phyloP scores from a whole-genome alignment of 1,140 invertebrate species.

The Nilaparvata lugens region DNA sequence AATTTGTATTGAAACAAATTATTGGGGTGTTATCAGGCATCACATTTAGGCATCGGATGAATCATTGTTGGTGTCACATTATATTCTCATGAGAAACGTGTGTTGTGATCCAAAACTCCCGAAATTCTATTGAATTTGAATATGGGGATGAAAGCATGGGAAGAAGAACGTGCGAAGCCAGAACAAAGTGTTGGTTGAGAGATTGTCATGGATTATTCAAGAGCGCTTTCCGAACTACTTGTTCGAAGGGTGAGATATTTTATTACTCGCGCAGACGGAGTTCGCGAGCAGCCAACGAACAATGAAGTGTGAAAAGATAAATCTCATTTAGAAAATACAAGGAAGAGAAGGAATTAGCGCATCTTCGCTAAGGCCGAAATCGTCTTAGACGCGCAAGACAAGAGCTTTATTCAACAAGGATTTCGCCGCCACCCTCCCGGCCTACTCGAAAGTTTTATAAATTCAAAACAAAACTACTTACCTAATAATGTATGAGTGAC shows the following conservation, averaged over 20 bases:
- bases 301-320: constrained; percentile 24
- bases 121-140: too few relatives aligned
- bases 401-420: constrained; percentile 21
- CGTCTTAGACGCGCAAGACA: constrained; percentile 19
- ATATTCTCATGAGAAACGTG: too few relatives aligned
- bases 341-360: constrained; percentile 15
- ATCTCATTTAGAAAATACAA: constrained; percentile 19
- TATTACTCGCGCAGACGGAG: not conserved
- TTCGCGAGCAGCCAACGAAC: not conserved
- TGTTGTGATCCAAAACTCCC: too few relatives aligned
- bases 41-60: too few relatives aligned
- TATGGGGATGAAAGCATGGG: too few relatives aligned
- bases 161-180: too few relatives aligned
- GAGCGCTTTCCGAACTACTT: too few relatives aligned
- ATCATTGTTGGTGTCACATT: too few relatives aligned
- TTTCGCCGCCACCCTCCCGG: constrained; percentile 6
- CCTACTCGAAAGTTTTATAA: constrained; percentile 18
- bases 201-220: too few relatives aligned
- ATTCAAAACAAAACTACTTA: constrained; percentile 24
- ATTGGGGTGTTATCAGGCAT: too few relatives aligned
- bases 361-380: constrained; percentile 20
- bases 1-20: too few relatives aligned
- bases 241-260: not conserved
- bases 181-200: too few relatives aligned
- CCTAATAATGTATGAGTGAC: constrained; percentile 21